Evolutionary conservation across 35 echinoderm and acorn worm genomes (phyloP).

Genomic region (Anneissia japonica): DNA sequence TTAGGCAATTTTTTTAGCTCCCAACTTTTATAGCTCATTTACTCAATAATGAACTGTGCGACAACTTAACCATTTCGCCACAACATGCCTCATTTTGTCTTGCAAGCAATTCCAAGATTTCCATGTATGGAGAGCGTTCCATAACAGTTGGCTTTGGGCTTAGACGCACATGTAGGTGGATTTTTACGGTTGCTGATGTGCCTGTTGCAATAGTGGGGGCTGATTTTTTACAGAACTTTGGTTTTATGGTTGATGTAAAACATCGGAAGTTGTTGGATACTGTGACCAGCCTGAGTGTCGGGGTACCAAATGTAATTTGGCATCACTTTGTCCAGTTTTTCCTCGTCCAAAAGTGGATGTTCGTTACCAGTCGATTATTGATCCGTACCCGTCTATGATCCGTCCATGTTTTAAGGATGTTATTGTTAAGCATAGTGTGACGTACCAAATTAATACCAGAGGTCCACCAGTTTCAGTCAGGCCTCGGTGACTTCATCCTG

Average conservation of each 20-base stretch:
- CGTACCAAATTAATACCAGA: conserved; percentile 13
- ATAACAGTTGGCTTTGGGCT: conserved; percentile 27
- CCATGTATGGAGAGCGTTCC: conserved; percentile 19
- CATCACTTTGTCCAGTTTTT: too few relatives aligned
- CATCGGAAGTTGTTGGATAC: too few relatives aligned
- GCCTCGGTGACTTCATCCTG: conserved; percentile 5
- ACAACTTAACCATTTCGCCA: too few relatives aligned
- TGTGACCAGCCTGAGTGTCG: too few relatives aligned
- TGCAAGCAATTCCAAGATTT: conserved; percentile 31
- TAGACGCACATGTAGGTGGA: conserved; percentile 24
- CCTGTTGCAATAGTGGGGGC: conserved; percentile 17
- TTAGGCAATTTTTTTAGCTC: too few relatives aligned
- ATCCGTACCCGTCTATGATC: not conserved
- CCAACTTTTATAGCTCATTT: too few relatives aligned
- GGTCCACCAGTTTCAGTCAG: not conserved
- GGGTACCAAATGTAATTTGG: too few relatives aligned
- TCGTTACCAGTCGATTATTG: too few relatives aligned
- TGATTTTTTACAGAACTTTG: not conserved
- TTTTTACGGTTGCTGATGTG: conserved; percentile 27
- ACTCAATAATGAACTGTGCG: too few relatives aligned
- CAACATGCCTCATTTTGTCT: too few relatives aligned
- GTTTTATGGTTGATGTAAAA: too few relatives aligned
- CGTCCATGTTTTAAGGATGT: conserved; percentile 4
- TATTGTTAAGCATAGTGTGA: conserved; percentile 8
- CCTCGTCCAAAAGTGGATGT: too few relatives aligned